Evolutionary conservation across 2,888 invertebrate genomes (phyloP).

Genomic region (Polyommatus iphigenia): DNA sequence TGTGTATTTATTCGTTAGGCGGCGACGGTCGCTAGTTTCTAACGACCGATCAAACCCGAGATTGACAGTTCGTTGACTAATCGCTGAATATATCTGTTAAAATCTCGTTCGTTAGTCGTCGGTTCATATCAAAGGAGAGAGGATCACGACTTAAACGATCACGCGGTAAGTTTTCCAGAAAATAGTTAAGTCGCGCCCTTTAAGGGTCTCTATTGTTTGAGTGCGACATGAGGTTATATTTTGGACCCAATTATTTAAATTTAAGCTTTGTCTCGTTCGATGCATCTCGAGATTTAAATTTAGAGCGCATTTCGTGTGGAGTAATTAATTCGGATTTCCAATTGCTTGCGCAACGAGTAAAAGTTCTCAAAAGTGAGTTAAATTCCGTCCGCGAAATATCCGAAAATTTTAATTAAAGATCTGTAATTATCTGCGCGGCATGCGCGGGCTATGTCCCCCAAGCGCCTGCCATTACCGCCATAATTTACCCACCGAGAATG

Average conservation of each 20-base stretch:
- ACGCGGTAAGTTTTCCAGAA: slow-evolving; percentile 68
- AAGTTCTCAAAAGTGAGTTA: slow-evolving; percentile 40
- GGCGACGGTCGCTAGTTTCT: slow-evolving; percentile 42
- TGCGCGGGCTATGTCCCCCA: slow-evolving; percentile 34
- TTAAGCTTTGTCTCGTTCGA: background rate
- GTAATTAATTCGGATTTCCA: slow-evolving; percentile 12
- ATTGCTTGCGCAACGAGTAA: slow-evolving; percentile 33
- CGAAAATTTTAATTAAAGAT: slow-evolving; percentile 45
- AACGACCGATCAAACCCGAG: slow-evolving; percentile 54
- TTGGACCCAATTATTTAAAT: slow-evolving; percentile 19
- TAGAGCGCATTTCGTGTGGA: slow-evolving; percentile 37
- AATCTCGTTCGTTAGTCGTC: slow-evolving; percentile 66
- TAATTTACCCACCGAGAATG: slow-evolving; percentile 39
- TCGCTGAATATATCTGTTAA: slow-evolving; percentile 55
- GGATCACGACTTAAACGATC: slow-evolving; percentile 68
- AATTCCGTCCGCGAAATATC: slow-evolving; percentile 42
- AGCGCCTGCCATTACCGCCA: slow-evolving; percentile 38
- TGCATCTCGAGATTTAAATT: background rate
- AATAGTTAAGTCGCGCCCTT: slow-evolving; percentile 61
- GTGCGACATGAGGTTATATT: background rate
- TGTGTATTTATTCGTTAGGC: slow-evolving; percentile 12
- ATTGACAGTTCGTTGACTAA: slow-evolving; percentile 57
- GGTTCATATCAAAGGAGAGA: slow-evolving; percentile 65
- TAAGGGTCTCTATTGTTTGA: slow-evolving; percentile 17
- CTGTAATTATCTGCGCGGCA: slow-evolving; percentile 43